phyloP scores from a whole-genome alignment of 2,888 invertebrate species.

The Eupithecia subfuscata region DNA sequence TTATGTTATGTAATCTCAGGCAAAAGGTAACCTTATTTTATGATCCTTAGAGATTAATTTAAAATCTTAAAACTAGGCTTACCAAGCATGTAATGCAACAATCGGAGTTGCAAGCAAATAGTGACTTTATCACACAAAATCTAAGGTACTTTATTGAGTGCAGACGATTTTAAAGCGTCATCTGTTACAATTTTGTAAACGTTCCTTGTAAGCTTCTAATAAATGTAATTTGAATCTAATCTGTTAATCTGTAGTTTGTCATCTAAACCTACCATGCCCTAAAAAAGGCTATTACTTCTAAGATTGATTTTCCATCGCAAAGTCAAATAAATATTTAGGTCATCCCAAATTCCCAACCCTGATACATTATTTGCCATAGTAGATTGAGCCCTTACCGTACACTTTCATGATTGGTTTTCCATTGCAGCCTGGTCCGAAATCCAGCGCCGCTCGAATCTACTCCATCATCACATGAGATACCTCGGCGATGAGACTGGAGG shows the following conservation, averaged over 20 bases:
- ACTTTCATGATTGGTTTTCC: constrained; percentile 11
- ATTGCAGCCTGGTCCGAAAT: constrained; percentile 76
- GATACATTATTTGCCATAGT: not conserved
- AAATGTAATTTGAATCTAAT: not conserved
- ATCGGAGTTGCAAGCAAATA: not conserved
- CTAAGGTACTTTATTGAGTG: not conserved
- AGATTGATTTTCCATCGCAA: not conserved
- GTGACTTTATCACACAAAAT: not conserved
- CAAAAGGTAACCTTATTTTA: constrained; percentile 56
- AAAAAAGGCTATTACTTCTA: too few relatives aligned
- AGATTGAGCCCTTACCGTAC: not conserved
- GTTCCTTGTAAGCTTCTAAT: not conserved
- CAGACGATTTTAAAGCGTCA: not conserved
- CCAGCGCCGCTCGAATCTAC: constrained; percentile 84
- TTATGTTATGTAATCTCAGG: too few relatives aligned
- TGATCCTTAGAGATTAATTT: not conserved
- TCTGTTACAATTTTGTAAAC: not conserved
- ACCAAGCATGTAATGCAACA: not conserved
- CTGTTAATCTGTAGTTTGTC: too few relatives aligned
- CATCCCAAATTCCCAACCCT: not conserved
- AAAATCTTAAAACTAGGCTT: not conserved
- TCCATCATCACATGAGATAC: constrained; percentile 89
- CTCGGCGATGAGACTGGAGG: constrained; percentile 88
- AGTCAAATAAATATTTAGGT: not conserved
- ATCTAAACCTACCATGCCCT: too few relatives aligned